Percentiles rank a stretch among this genome's conserved stretches.
Evolutionary conservation across 2,888 invertebrate genomes (phyloP).

Genomic region (Empis livida): DNA sequence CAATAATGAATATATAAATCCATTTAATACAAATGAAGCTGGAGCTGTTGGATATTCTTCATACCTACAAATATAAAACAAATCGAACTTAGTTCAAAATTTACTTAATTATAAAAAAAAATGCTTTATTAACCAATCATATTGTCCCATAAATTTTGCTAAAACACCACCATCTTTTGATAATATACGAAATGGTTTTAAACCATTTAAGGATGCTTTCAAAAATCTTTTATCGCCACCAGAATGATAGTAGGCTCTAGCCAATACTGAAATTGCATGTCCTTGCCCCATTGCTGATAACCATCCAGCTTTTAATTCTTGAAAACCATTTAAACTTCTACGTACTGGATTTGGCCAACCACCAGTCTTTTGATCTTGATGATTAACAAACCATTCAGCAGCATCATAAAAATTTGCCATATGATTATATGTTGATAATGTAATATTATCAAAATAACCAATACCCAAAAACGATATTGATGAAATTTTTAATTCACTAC

Average conservation of each 20-base stretch:
- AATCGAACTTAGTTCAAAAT: conserved; percentile 25
- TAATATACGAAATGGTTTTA: conserved; percentile 62
- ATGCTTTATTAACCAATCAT: conserved; percentile 69
- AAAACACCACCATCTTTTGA: conserved; percentile 70
- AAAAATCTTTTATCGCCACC: conserved; percentile 63
- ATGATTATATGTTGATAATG: conserved; percentile 72
- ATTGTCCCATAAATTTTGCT: conserved; percentile 72
- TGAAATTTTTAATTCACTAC: conserved; percentile 41
- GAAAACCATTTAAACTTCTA: conserved; percentile 59
- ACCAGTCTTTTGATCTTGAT: conserved; percentile 73
- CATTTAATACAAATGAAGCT: conserved; percentile 90
- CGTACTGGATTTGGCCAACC: conserved; percentile 90
- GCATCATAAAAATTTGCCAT: conserved; percentile 83
- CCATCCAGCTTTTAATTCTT: conserved; percentile 78
- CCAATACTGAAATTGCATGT: conserved; percentile 87
- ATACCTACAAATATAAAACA: conserved; percentile 48
- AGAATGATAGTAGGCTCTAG: conserved; percentile 78
- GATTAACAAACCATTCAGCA: conserved; percentile 80
- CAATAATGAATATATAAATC: conserved; percentile 93
- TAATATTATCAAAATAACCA: conserved; percentile 64
- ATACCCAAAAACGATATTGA: conserved; percentile 54
- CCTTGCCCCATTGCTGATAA: conserved; percentile 99
- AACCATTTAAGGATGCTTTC: conserved; percentile 65
- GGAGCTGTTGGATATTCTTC: conserved; percentile 98
- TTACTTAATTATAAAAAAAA: too few relatives aligned